Evolutionary conservation across 2,888 invertebrate species (phyloP), one percentile per base, ranked within the genome.

Genomic region (Fragum whitleyi): DNA sequence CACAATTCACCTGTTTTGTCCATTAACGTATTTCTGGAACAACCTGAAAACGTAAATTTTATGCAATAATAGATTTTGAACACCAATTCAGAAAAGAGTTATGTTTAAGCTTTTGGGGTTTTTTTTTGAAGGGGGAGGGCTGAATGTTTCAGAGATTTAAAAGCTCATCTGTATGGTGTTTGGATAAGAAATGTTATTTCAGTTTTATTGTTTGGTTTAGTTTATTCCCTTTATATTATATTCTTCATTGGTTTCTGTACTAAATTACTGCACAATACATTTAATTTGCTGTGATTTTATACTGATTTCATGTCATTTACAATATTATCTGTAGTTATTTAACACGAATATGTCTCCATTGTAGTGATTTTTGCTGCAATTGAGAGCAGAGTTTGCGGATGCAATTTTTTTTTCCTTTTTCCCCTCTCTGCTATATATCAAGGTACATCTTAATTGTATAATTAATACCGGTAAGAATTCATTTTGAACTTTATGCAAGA

Each of bases 291-390:
- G 81, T 81, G 77, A 77, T 81, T 77, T 74, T 61, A 65, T 77
- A 76, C 69, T 77, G 59, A 71, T 70, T 79, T 79, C 74, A 74
- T 65, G 65, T 65, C 65, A 65, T 65, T 65, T 65, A 65, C 65
- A 65, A 65, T 42, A 61, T 61, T 61, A 29, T 61, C 61, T 61
- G 61, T 61, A 32, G 32, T 65, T 65, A 32, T 42, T 65, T 11
- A 39, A 21, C 36, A 65, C 65, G 36, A 7, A 23, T 32, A 42
- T 47, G 36, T 26, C 75, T 76, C 74, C 42, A 51, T 62, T 82
- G 82, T 62, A 83, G 83, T 83, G 83, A 32, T 68, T 83, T 83
- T 83, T 83, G 83, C 83, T 83, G 78, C 83, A 70, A 57, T 65
- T 59, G 71, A 65, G 72, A 53, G 59, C 55, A 65, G 21, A 36